Evolutionary conservation across 2,888 invertebrate genomes (phyloP).

Genomic region (Ametastegia equiseti): DNA sequence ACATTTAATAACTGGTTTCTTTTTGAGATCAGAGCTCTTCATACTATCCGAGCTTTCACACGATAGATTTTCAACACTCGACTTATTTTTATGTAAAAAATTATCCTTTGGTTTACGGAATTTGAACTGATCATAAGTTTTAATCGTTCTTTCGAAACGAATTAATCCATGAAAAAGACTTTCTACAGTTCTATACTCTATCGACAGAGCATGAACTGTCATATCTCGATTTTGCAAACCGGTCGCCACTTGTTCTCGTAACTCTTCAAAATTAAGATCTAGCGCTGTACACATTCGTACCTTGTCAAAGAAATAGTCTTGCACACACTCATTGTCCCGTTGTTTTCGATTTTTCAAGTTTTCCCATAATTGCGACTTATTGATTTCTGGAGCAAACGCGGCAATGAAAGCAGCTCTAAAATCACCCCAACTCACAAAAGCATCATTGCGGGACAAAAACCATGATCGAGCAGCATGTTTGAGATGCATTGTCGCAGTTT

Average conservation of each 20-base stretch:
- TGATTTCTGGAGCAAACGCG: not conserved
- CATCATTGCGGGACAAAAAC: not conserved
- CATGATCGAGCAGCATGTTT: not conserved
- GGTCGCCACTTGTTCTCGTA: not conserved
- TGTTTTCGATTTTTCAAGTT: not conserved
- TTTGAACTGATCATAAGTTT: too few species aligned
- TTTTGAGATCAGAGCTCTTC: too few species aligned
- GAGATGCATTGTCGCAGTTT: not conserved
- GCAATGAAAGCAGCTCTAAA: conserved; percentile 1
- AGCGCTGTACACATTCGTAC: not conserved
- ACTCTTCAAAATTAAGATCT: not conserved
- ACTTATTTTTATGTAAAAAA: too few species aligned
- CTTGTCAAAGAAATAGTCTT: not conserved
- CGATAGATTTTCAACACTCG: too few species aligned
- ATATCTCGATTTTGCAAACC: not conserved
- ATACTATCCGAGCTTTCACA: too few species aligned
- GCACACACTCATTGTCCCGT: not conserved
- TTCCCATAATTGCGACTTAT: not conserved
- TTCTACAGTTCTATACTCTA: not conserved
- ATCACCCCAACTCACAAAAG: not conserved
- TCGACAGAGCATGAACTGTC: not conserved
- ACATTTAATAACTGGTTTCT: too few species aligned
- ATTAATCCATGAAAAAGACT: not conserved
- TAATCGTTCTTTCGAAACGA: too few species aligned
- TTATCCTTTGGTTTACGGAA: too few species aligned